Evolutionary conservation across 2,888 invertebrate genomes (phyloP).

Genomic region (Agrotis puta): DNA sequence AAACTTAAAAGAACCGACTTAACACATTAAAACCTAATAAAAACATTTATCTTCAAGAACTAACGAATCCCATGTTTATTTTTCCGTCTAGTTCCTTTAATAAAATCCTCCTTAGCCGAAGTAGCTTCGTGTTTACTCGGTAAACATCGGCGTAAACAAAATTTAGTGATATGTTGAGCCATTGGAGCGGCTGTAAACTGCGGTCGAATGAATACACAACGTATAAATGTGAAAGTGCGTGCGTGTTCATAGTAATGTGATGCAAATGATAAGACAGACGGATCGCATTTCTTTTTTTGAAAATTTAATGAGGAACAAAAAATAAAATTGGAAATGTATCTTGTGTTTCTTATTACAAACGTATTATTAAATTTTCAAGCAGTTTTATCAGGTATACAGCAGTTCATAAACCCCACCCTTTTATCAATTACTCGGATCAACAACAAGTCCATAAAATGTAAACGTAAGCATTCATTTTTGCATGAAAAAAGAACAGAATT

Average conservation of each 20-base stretch:
- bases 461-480: no score
- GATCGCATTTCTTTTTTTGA: not conserved
- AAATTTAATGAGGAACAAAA: not conserved
- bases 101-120: constrained; percentile 71
- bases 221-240: constrained; percentile 63
- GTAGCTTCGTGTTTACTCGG: constrained; percentile 69
- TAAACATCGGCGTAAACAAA: constrained; percentile 72
- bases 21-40: constrained; percentile 57
- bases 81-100: constrained; percentile 69
- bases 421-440: no score
- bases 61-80: constrained; percentile 63
- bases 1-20: constrained; percentile 48
- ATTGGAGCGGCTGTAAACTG: constrained; percentile 76
- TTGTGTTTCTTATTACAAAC: no score
- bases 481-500: no score
- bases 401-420: no score
- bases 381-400: no score
- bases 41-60: constrained; percentile 53
- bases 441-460: no score
- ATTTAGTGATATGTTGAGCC: constrained; percentile 74
- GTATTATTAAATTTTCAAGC: no score
- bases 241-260: constrained; percentile 58
- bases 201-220: constrained; percentile 75
- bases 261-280: constrained; percentile 46
- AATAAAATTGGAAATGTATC: no score